Percentiles rank a stretch among this genome's conserved stretches.
These are phyloP conservation scores for Drosophila hydei DNA, from an alignment of 1,140 invertebrate genomes.

Conservation along the genomic window DNA sequence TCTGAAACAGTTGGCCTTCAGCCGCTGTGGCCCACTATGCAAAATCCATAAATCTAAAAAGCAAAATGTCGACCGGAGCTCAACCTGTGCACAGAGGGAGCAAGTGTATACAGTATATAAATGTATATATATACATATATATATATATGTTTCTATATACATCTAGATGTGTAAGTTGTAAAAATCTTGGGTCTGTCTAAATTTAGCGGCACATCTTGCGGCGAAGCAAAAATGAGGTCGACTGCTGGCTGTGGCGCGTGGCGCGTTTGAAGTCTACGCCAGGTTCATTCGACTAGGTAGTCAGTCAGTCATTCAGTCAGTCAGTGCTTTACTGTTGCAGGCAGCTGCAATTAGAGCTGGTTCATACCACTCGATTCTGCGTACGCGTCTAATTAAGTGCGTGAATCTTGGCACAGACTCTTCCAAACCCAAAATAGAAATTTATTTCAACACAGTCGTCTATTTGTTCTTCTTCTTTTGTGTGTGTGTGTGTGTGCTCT, in stretches of 20 bases:
- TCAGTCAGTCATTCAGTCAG: not conserved
- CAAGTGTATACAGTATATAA: conserved; percentile 24
- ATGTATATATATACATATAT: not conserved
- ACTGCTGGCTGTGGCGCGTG: conserved; percentile 19
- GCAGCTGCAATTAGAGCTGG: conserved; percentile 64
- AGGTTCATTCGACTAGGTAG: conserved; percentile 6
- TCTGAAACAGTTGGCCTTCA: conserved; percentile 61
- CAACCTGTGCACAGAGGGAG: conserved; percentile 53
- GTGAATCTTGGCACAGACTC: conserved; percentile 70
- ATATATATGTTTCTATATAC: not conserved
- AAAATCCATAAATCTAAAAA: conserved; percentile 64
- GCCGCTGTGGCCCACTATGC: conserved; percentile 42
- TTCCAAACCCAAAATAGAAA: conserved; percentile 58
- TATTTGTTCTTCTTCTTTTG: not conserved
- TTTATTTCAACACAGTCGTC: conserved; percentile 64
- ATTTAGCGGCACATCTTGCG: conserved; percentile 38
- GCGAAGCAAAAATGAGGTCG: conserved; percentile 46
- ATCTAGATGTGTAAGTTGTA: conserved; percentile 25
- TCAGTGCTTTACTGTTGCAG: conserved; percentile 41
- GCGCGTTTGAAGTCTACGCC: conserved; percentile 43
- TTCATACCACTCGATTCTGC: conserved; percentile 40
- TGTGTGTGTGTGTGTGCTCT: conserved; percentile 26
- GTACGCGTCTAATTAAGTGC: conserved; percentile 74
- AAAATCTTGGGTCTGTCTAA: conserved; percentile 43
- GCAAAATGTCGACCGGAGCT: conserved; percentile 30